These are phyloP conservation scores for Hippotragus niger DNA, from an alignment of 2,113 vertebrate genomes.

Conservation along the genomic window DNA sequence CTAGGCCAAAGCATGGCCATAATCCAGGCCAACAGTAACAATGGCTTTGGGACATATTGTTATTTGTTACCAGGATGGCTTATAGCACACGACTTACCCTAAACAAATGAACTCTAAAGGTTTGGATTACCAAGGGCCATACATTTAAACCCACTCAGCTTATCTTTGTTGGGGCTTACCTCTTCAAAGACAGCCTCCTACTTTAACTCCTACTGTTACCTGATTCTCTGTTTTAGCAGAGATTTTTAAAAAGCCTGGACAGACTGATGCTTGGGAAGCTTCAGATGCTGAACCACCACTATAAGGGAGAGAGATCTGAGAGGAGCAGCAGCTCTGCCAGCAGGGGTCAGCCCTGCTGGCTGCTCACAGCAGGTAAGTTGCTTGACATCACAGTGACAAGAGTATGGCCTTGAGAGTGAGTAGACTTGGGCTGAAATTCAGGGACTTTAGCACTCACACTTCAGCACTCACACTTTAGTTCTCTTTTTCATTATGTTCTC, in stretches of 20 bases:
- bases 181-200: background rate
- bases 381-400: background rate
- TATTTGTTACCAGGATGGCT: conserved; percentile 46
- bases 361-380: background rate
- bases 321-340: background rate
- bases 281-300: background rate
- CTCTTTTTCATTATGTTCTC: background rate
- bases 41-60: conserved; percentile 30
- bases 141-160: conserved; percentile 14
- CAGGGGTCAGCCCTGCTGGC: background rate
- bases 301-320: background rate
- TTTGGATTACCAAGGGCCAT: background rate
- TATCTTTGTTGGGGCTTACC: background rate
- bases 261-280: background rate
- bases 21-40: conserved; percentile 33
- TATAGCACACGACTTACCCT: background rate
- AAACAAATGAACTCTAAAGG: conserved; percentile 30
- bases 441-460: background rate
- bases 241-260: background rate
- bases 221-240: background rate
- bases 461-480: background rate
- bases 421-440: background rate
- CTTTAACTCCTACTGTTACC: background rate
- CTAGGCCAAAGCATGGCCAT: background rate
- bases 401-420: background rate